Conservation (phyloP, 2,888 invertebrate genomes). For the Abrostola tripartita region DNA sequence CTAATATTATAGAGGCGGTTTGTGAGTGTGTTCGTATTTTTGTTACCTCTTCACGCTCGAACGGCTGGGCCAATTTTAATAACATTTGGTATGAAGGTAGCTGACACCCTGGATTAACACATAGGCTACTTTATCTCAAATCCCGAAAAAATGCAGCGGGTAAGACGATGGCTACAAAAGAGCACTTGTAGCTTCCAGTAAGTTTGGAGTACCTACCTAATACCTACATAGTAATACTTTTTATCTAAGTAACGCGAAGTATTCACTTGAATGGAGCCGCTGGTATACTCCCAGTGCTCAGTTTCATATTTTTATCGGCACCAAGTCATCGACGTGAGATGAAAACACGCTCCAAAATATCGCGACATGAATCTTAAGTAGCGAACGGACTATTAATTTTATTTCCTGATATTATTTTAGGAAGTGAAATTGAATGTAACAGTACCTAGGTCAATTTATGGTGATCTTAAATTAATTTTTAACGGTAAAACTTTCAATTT, state of each 20-base stretch:
- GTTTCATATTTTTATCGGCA: conserved; percentile 13
- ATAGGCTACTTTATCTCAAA: too few relatives aligned
- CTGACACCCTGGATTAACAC: too few relatives aligned
- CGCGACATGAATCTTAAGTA: conserved; percentile 47
- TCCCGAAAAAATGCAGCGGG: too few relatives aligned
- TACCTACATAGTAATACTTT: too few relatives aligned
- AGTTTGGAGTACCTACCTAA: too few relatives aligned
- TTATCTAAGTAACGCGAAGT: not conserved
- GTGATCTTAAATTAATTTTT: conserved; percentile 31
- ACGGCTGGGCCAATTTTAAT: too few relatives aligned
- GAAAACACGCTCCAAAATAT: conserved; percentile 16
- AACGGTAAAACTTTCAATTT: conserved; percentile 23
- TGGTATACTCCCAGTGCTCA: not conserved
- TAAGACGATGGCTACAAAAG: too few relatives aligned
- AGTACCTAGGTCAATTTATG: conserved; percentile 42
- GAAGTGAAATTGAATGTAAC: conserved; percentile 41
- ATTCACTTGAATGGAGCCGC: conserved; percentile 3
- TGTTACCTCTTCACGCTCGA: too few relatives aligned
- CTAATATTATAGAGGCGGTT: too few relatives aligned
- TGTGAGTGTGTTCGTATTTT: too few relatives aligned
- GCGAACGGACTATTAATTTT: conserved; percentile 38
- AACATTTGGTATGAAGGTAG: too few relatives aligned
- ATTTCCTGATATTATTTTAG: conserved; percentile 47
- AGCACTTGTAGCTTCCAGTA: too few relatives aligned
- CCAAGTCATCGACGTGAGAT: conserved; percentile 29